Percentiles rank a stretch among this genome's conserved stretches.
Conservation (phyloP, 2,113 vertebrate genomes). For the Campylorhamphus procurvoides region DNA sequence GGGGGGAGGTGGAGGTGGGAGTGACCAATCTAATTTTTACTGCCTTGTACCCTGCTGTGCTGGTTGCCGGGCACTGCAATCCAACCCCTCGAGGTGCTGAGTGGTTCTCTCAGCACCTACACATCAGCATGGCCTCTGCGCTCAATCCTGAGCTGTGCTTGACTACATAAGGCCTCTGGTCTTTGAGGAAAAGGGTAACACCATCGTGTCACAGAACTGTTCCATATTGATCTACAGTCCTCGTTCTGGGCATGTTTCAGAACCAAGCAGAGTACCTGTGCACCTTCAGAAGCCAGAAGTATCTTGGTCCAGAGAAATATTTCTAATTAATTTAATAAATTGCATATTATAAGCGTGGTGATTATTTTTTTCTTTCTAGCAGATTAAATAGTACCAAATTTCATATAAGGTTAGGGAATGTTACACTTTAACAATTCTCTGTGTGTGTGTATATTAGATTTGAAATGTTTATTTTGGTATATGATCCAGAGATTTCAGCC, state of each 20-base stretch:
- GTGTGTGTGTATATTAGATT: background rate
- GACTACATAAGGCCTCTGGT: background rate
- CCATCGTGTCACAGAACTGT: background rate
- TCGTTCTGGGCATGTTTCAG: background rate
- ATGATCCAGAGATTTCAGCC: constrained; percentile 20
- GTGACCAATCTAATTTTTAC: background rate
- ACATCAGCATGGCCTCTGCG: background rate
- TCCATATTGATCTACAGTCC: background rate
- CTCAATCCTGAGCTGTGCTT: accelerated
- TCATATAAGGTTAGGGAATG: background rate
- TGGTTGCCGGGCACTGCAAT: background rate
- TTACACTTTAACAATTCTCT: background rate
- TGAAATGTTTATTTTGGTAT: constrained; percentile 60
- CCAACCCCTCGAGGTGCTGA: background rate
- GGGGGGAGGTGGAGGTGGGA: too few relatives aligned
- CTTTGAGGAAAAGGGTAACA: background rate
- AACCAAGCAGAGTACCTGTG: background rate
- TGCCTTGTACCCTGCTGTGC: background rate
- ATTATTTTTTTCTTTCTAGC: background rate
- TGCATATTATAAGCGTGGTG: background rate
- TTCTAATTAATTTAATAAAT: background rate
- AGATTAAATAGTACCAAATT: background rate
- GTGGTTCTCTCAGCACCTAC: constrained; percentile 2
- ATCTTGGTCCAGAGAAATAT: accelerated
- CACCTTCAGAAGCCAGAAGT: background rate